Conservation (phyloP, 2,797 vertebrate genomes). For the Catharus ustulatus region DNA sequence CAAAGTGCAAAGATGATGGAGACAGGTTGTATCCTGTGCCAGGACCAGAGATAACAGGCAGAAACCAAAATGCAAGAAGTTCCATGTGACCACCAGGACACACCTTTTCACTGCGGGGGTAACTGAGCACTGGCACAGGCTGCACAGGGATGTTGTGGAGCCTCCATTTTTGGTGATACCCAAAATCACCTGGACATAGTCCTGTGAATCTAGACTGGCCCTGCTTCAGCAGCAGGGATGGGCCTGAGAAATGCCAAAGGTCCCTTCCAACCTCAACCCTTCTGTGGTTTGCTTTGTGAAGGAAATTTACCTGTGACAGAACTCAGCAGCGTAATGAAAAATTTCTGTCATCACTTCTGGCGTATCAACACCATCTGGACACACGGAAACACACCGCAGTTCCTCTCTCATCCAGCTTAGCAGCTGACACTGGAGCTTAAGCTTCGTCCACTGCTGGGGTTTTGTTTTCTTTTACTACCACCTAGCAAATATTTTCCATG, state of each 20-base stretch:
- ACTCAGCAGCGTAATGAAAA: background rate
- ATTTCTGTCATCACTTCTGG: background rate
- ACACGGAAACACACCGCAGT: accelerated
- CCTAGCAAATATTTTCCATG: background rate
- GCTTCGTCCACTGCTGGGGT: background rate
- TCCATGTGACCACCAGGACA: background rate
- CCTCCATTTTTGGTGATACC: background rate
- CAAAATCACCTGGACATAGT: background rate
- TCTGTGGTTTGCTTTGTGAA: background rate
- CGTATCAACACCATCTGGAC: background rate
- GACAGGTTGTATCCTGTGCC: accelerated
- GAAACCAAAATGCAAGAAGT: background rate
- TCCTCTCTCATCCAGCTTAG: background rate
- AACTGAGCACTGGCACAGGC: background rate
- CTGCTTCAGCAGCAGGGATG: background rate
- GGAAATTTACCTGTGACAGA: background rate
- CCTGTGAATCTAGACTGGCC: background rate
- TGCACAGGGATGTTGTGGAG: background rate
- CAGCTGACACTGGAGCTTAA: background rate
- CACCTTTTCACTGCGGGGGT: background rate
- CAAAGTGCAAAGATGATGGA: background rate
- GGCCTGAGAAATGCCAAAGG: background rate
- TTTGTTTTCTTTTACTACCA: background rate
- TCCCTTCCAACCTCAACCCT: background rate
- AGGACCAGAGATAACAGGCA: background rate